phyloP scores from a whole-genome alignment of 1,140 invertebrate genomes.

The Amphibalanus amphitrite region DNA sequence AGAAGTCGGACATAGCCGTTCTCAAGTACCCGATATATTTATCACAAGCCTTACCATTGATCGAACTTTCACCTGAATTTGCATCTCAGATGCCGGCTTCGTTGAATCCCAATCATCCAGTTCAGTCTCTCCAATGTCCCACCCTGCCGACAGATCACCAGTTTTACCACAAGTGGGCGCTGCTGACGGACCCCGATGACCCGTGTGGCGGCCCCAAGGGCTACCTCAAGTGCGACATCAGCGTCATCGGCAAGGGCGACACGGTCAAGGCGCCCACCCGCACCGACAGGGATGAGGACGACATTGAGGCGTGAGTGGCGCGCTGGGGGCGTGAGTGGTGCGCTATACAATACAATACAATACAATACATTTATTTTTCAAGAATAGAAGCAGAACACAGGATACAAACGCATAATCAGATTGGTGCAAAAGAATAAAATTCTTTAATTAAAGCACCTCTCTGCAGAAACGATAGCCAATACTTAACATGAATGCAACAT shows the following conservation, averaged over 20 bases:
- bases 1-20: no score
- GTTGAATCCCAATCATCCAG: background rate
- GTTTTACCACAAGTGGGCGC: conserved; percentile 82
- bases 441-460: no score
- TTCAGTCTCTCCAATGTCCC: conserved; percentile 12
- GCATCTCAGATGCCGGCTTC: background rate
- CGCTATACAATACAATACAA: no score
- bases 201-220: conserved; percentile 66
- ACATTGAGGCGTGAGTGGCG: conserved; percentile 65
- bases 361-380: no score
- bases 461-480: no score
- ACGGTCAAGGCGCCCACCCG: conserved; percentile 63
- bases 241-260: conserved; percentile 75
- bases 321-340: background rate
- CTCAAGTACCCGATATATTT: no score
- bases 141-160: conserved; percentile 49
- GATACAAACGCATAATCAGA: no score
- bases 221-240: conserved; percentile 77
- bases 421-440: no score
- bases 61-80: no score
- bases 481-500: no score
- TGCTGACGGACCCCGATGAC: conserved; percentile 72
- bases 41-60: no score
- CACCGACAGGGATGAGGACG: conserved; percentile 75
- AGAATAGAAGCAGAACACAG: no score